These are phyloP conservation scores for Sula dactylatra DNA, from an alignment of 2,113 vertebrate species.

Conservation along the genomic window DNA sequence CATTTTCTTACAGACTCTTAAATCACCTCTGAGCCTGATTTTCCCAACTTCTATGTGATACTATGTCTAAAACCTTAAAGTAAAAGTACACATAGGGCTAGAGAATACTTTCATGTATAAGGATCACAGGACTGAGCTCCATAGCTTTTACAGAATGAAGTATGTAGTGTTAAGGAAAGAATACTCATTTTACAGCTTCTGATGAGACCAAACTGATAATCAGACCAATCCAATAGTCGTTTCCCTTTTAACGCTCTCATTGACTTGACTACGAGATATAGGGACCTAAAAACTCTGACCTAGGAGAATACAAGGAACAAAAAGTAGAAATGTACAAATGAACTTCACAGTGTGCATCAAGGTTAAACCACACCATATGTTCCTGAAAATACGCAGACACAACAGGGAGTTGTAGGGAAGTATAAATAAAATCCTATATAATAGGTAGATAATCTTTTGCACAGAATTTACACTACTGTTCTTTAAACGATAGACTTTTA, in stretches of 20 bases:
- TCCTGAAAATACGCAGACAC: background rate
- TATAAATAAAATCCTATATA: background rate
- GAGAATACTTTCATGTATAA: background rate
- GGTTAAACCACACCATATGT: slow-evolving; percentile 22
- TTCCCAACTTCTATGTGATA: background rate
- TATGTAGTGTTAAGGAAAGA: background rate
- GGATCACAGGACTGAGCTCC: background rate
- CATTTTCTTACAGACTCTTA: background rate
- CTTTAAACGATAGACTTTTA: background rate
- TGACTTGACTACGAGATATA: background rate
- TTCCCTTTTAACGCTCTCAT: background rate
- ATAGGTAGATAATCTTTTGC: background rate
- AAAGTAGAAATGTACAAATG: background rate
- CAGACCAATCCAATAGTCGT: background rate
- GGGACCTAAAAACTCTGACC: background rate
- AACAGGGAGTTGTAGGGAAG: background rate
- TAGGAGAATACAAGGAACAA: background rate
- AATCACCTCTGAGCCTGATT: background rate
- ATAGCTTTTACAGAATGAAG: background rate
- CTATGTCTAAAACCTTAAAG: background rate
- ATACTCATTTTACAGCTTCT: background rate
- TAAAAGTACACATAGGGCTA: background rate
- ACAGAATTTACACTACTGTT: background rate
- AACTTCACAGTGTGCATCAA: slow-evolving; percentile 2
- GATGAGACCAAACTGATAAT: background rate